phyloP scores from a whole-genome alignment of 2,113 vertebrate species.

The Colistium nudipinnis region DNA sequence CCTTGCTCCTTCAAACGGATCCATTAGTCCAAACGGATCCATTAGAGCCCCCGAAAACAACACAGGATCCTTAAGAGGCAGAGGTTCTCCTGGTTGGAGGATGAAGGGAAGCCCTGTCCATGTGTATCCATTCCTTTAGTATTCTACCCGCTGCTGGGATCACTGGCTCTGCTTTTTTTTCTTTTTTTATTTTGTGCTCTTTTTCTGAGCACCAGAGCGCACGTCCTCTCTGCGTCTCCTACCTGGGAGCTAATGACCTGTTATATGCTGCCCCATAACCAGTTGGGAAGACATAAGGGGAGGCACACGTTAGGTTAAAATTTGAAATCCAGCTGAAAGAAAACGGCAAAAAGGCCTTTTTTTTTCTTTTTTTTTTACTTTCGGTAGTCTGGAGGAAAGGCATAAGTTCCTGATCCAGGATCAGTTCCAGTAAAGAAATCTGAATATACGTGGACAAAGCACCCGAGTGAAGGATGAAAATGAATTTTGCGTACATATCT shows the following conservation, averaged over 20 bases:
- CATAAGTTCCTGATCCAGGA: conserved; percentile 4
- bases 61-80: conserved; percentile 63
- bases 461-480: background rate
- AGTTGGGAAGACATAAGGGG: no score
- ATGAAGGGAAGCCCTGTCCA: conserved; percentile 73
- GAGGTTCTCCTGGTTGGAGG: conserved; percentile 38
- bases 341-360: no score
- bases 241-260: conserved; percentile 35
- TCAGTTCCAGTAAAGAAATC: conserved; percentile 24
- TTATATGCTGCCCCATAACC: conserved; percentile 28
- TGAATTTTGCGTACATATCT: conserved; percentile 12
- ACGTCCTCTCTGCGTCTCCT: conserved; percentile 42
- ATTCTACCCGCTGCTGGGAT: conserved; percentile 30
- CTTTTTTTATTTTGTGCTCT: no score
- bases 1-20: conserved; percentile 42
- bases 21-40: conserved; percentile 68
- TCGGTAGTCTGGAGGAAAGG: background rate
- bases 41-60: conserved; percentile 60
- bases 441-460: conserved; percentile 33
- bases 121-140: conserved; percentile 64
- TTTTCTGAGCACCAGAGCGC: conserved; percentile 28
- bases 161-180: conserved; percentile 37
- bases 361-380: no score
- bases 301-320: no score
- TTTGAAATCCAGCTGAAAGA: no score